These are phyloP conservation scores for Heliconius hermathena DNA, from an alignment of 1,140 invertebrate species.

Conservation along the genomic window DNA sequence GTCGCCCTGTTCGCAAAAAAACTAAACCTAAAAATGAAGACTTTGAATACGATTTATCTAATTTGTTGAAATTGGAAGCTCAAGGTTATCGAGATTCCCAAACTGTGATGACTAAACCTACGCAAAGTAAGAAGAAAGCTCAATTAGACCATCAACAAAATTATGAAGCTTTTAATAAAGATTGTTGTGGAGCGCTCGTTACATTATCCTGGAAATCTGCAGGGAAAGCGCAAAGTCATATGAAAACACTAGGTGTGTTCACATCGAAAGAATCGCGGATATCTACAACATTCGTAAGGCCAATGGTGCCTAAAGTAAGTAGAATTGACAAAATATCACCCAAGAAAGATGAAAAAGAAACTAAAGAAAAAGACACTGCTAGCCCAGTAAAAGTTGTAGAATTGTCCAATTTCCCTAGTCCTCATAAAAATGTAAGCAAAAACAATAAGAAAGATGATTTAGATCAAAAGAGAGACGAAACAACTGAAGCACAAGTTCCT, in stretches of 20 bases:
- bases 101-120: constrained; percentile 47
- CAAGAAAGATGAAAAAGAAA: constrained; percentile 59
- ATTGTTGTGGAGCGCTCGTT: constrained; percentile 64
- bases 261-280: constrained; percentile 49
- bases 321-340: constrained; percentile 66
- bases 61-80: constrained; percentile 80
- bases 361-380: constrained; percentile 43
- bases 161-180: constrained; percentile 62
- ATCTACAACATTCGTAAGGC: constrained; percentile 62
- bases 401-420: constrained; percentile 1
- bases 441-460: constrained; percentile 4
- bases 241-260: constrained; percentile 60
- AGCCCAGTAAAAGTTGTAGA: constrained; percentile 29
- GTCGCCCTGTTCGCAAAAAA: constrained; percentile 84
- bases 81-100: constrained; percentile 72
- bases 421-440: constrained; percentile 8
- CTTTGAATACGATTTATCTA: constrained; percentile 86
- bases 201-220: constrained; percentile 62
- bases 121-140: constrained; percentile 61
- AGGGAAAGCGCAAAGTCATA: constrained; percentile 59
- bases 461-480: background rate
- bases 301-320: constrained; percentile 61
- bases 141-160: constrained; percentile 53
- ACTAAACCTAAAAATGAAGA: constrained; percentile 85
- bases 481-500: constrained; percentile 1